A percentile compares a stretch with the other conserved stretches of the same genome.
Evolutionary conservation across 2,888 invertebrate species (phyloP).

Genomic region (Andrena bicolor): DNA sequence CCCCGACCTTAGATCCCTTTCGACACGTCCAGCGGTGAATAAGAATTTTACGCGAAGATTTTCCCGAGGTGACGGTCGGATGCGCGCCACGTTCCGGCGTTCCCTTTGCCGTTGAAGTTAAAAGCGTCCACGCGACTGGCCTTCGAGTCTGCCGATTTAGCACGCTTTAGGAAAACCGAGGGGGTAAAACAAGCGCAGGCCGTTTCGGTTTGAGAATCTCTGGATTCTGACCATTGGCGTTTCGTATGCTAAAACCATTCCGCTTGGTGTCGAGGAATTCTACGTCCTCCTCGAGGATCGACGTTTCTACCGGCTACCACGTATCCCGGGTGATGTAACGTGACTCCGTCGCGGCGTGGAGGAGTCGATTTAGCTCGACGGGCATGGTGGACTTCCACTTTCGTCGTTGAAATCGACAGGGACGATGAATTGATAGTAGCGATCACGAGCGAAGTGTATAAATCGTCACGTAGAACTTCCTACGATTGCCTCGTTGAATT

Average conservation of each 20-base stretch:
- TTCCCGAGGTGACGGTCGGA: constrained; percentile 10
- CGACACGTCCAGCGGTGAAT: constrained; percentile 36
- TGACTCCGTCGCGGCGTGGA: not conserved
- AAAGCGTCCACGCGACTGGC: constrained; percentile 49
- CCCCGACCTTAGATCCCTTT: constrained; percentile 1
- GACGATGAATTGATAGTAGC: not conserved
- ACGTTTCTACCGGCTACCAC: not conserved
- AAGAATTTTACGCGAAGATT: constrained; percentile 46
- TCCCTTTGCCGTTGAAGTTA: constrained; percentile 17
- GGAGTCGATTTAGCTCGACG: constrained; percentile 3
- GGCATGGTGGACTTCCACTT: constrained; percentile 1
- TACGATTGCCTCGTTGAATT: constrained; percentile 1
- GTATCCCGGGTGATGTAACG: too few relatives aligned
- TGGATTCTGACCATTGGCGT: not conserved
- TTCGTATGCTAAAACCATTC: constrained; percentile 26
- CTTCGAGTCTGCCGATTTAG: constrained; percentile 34
- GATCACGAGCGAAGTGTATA: not conserved
- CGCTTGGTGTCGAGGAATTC: not conserved
- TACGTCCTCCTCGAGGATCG: not conserved
- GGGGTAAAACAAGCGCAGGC: not conserved
- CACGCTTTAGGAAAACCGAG: not conserved
- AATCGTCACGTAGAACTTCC: constrained; percentile 13
- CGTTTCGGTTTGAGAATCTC: not conserved
- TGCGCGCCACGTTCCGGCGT: constrained; percentile 46
- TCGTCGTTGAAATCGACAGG: constrained; percentile 10